phyloP scores from a whole-genome alignment of 2,888 invertebrate species.

The Andrena flavipes region DNA sequence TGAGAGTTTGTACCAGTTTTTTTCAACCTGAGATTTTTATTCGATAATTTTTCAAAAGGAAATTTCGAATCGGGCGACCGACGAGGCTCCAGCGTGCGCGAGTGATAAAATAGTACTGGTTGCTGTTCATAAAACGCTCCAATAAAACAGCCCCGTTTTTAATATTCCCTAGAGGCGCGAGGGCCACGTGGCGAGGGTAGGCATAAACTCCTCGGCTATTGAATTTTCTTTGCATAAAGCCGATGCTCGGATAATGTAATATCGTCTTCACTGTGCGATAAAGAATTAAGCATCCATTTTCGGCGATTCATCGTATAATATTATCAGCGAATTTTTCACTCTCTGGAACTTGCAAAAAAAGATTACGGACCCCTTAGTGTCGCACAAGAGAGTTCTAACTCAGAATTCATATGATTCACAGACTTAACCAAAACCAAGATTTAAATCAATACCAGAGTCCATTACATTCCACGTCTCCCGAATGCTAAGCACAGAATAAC shows the following conservation, averaged over 20 bases:
- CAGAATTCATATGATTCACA: too few species aligned
- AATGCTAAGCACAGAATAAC: too few species aligned
- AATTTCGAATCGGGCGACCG: constrained; percentile 7
- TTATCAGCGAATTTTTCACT: constrained; percentile 15
- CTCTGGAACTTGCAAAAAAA: not conserved
- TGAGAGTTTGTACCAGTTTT: not conserved
- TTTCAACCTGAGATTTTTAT: not conserved
- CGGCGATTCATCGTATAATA: constrained; percentile 7
- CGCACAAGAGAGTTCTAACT: too few species aligned
- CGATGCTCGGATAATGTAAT: constrained; percentile 51
- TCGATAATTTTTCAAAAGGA: not conserved
- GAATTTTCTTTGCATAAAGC: constrained; percentile 73
- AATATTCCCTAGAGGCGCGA: constrained; percentile 73
- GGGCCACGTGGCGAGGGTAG: constrained; percentile 53
- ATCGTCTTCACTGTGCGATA: constrained; percentile 33
- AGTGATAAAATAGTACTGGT: constrained; percentile 58
- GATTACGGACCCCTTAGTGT: too few species aligned
- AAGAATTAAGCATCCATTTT: constrained; percentile 47
- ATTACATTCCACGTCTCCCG: too few species aligned
- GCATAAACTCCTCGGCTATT: constrained; percentile 78
- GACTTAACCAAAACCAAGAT: too few species aligned
- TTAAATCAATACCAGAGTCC: not conserved
- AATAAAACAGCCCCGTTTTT: constrained; percentile 79
- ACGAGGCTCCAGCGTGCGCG: constrained; percentile 19
- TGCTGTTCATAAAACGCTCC: constrained; percentile 73